phyloP scores from a whole-genome alignment of 2,113 vertebrate genomes.

The Todiramphus chloris region DNA sequence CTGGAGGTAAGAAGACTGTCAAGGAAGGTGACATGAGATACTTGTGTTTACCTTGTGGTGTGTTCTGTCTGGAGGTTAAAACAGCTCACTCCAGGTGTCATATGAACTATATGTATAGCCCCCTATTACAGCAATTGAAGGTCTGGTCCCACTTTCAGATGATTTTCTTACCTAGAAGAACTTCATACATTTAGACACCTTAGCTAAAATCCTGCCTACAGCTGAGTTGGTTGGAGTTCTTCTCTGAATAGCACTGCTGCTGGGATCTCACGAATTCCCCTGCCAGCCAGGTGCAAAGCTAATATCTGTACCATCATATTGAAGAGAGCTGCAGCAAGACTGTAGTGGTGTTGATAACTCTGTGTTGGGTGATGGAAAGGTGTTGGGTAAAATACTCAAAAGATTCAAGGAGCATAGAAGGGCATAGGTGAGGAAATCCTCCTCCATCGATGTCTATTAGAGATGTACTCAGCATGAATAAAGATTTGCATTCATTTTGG shows the following conservation, averaged over 20 bases:
- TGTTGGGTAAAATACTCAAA: neutral
- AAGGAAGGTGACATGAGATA: neutral
- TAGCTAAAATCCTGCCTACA: neutral
- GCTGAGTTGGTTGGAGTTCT: neutral
- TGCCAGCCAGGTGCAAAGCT: neutral
- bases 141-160: neutral
- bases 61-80: neutral
- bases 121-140: neutral
- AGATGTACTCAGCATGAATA: neutral
- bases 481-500: conserved; percentile 1
- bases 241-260: neutral
- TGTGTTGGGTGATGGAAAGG: neutral
- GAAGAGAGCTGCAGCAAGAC: neutral
- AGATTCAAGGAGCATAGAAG: neutral
- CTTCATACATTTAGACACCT: neutral
- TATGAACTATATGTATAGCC: neutral
- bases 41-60: neutral
- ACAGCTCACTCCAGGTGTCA: neutral
- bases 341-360: neutral
- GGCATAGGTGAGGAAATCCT: neutral
- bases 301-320: neutral
- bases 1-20: neutral
- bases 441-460: neutral
- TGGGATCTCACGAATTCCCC: neutral
- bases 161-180: neutral